Conservation (phyloP, 2,113 vertebrate species). For the Bungarus multicinctus region DNA sequence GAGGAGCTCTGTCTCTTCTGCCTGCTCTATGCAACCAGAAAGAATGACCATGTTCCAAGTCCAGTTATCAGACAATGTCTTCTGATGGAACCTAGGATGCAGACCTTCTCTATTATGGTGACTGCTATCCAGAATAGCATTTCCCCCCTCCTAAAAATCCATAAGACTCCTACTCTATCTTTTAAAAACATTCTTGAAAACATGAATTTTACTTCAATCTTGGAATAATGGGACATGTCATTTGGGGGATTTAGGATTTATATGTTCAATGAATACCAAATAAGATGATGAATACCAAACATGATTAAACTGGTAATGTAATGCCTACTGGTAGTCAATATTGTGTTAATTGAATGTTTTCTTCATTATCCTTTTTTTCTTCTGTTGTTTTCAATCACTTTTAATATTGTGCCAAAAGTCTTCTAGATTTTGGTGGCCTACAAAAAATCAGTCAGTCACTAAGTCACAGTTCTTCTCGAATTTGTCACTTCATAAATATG, state of each 20-base stretch:
- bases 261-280: background rate
- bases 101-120: no score
- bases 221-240: background rate
- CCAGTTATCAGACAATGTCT: no score
- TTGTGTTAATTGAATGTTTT: background rate
- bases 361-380: background rate
- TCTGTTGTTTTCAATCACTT: background rate
- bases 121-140: no score
- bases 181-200: background rate
- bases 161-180: background rate
- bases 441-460: background rate
- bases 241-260: background rate
- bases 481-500: background rate
- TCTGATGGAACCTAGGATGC: no score
- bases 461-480: background rate
- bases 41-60: background rate
- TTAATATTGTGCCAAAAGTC: background rate
- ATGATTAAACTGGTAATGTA: background rate
- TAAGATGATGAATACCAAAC: background rate
- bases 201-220: background rate
- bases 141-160: background rate
- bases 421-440: background rate
- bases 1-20: background rate
- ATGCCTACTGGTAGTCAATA: background rate
- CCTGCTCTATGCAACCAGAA: background rate